A percentile compares a stretch with the other conserved stretches of the same genome.
These are phyloP conservation scores for Parapristionchus giblindavisi DNA, from an alignment of 2,888 invertebrate genomes.

Conservation along the genomic window DNA sequence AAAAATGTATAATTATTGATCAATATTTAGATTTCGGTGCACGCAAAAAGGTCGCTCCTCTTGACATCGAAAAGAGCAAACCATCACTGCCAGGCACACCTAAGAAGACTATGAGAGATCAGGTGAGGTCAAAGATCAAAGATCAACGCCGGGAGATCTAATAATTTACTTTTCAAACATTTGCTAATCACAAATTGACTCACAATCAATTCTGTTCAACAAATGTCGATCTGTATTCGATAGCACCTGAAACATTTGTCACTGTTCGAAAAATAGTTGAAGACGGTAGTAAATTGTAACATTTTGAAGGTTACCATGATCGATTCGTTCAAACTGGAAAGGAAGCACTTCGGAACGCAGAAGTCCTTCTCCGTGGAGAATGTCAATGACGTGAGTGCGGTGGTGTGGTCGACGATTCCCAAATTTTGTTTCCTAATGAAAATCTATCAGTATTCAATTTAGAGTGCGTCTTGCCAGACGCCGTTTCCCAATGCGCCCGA, in stretches of 20 bases:
- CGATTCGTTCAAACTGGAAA: slow-evolving; percentile 56
- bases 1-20: no score
- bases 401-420: slow-evolving; percentile 8
- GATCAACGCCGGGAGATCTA: not conserved
- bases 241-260: no score
- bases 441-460: not conserved
- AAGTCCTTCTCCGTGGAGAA: slow-evolving; percentile 57
- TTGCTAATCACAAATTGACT: no score
- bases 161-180: not conserved
- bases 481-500: not conserved
- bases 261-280: not conserved
- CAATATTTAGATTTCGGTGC: slow-evolving; percentile 10
- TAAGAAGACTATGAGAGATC: slow-evolving; percentile 38
- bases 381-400: slow-evolving; percentile 54
- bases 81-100: slow-evolving; percentile 29
- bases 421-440: no score
- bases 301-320: slow-evolving; percentile 57
- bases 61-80: slow-evolving; percentile 14
- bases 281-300: no score
- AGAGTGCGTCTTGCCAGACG: not conserved
- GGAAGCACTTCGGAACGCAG: slow-evolving; percentile 55
- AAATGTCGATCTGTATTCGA: no score
- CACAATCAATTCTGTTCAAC: no score
- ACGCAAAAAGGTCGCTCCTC: not conserved
- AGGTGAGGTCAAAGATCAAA: slow-evolving; percentile 7